Evolutionary conservation across 2,113 vertebrate species (phyloP).

Genomic region (Toxotes jaculatrix): DNA sequence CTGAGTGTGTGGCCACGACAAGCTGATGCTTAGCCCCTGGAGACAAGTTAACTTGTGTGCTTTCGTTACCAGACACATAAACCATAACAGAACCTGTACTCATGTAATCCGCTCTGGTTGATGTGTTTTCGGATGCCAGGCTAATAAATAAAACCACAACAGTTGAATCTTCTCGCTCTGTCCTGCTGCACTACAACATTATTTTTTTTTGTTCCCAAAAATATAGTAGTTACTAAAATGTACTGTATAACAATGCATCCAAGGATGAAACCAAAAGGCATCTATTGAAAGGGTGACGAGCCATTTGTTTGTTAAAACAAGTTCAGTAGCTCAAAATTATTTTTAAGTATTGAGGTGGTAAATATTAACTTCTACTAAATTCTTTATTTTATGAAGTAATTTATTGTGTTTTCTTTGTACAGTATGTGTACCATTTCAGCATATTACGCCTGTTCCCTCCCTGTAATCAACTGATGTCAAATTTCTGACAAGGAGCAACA

Average conservation of each 20-base stretch:
- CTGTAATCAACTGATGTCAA: conserved; percentile 80
- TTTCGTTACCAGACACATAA: conserved; percentile 55
- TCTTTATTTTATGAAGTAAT: conserved; percentile 80
- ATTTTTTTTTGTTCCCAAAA: conserved; percentile 35
- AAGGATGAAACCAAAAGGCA: conserved; percentile 77
- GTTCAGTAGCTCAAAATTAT: conserved; percentile 75
- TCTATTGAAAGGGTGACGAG: conserved; percentile 73
- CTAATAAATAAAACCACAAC: conserved; percentile 45
- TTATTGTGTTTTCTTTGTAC: conserved; percentile 83
- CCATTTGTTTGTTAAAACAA: conserved; percentile 77
- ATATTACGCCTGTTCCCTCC: conserved; percentile 75
- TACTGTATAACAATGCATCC: conserved; percentile 68
- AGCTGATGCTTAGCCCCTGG: conserved; percentile 62
- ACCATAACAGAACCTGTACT: conserved; percentile 57
- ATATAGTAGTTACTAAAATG: conserved; percentile 64
- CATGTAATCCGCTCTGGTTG: conserved; percentile 52
- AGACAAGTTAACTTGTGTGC: conserved; percentile 58
- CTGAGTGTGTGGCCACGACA: conserved; percentile 62
- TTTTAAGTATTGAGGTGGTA: conserved; percentile 77
- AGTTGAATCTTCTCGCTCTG: conserved; percentile 55
- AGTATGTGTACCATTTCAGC: conserved; percentile 77
- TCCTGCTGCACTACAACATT: conserved; percentile 73
- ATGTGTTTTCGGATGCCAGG: conserved; percentile 47
- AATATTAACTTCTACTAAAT: conserved; percentile 79
- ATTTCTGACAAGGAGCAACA: conserved; percentile 78